A percentile compares a stretch with the other conserved stretches of the same genome.
These are phyloP conservation scores for Taxidea taxus DNA, from an alignment of 2,113 vertebrate genomes.

Conservation along the genomic window DNA sequence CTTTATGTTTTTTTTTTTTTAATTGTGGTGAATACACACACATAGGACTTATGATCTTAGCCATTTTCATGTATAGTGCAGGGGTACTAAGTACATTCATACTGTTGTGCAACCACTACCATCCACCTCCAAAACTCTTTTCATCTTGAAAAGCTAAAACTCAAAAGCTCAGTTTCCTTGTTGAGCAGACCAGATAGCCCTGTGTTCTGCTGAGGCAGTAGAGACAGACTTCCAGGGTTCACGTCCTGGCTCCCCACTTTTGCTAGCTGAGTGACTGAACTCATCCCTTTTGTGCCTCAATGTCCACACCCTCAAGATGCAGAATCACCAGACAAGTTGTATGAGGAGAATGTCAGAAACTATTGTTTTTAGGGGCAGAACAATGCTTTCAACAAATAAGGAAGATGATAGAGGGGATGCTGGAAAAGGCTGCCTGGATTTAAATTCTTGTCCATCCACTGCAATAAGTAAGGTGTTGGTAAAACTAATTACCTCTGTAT, in stretches of 20 bases:
- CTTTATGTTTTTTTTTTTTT: background rate
- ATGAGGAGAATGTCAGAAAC: background rate
- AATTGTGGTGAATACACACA: background rate
- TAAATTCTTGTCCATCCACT: background rate
- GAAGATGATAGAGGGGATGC: background rate
- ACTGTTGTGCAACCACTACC: background rate
- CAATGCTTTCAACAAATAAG: background rate
- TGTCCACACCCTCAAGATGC: background rate
- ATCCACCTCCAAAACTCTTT: background rate
- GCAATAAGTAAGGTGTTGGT: background rate
- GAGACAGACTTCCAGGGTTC: background rate
- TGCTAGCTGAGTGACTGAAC: background rate
- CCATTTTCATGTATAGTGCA: background rate
- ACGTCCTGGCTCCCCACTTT: background rate
- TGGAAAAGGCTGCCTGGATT: background rate
- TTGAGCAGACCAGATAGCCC: background rate
- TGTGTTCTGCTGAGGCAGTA: background rate
- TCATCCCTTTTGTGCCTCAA: background rate
- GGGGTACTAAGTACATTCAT: background rate
- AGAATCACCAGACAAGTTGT: background rate
- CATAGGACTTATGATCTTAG: background rate
- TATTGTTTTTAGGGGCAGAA: background rate
- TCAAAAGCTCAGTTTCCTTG: background rate
- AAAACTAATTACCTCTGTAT: background rate
- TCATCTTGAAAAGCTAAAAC: background rate